These are phyloP conservation scores for Drosophila nr. perissopoda DNA, from an alignment of 2,888 invertebrate species.

Conservation along the genomic window DNA sequence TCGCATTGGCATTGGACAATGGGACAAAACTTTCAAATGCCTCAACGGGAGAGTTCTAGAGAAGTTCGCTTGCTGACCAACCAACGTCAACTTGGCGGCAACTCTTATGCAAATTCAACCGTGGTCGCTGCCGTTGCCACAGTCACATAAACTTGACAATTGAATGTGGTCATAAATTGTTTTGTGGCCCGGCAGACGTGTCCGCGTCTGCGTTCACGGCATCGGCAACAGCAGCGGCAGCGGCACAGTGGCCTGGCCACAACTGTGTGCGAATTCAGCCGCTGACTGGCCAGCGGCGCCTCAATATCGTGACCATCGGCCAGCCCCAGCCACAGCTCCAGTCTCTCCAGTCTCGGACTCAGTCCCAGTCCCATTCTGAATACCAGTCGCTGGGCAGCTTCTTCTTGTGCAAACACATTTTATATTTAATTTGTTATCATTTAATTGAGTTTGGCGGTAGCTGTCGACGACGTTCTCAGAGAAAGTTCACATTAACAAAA, in stretches of 20 bases:
- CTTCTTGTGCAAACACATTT: constrained; percentile 33
- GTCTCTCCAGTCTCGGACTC: neutral
- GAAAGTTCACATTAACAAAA: constrained; percentile 61
- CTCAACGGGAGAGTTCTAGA: constrained; percentile 58
- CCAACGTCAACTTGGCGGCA: constrained; percentile 41
- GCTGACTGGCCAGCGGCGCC: constrained; percentile 71
- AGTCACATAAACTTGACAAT: constrained; percentile 82
- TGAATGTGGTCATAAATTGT: constrained; percentile 84
- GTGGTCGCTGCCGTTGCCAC: constrained; percentile 55
- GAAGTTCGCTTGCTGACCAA: constrained; percentile 51
- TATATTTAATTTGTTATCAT: constrained; percentile 71
- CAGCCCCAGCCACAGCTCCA: constrained; percentile 14
- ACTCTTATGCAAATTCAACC: constrained; percentile 73
- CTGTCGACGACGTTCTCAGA: constrained; percentile 55
- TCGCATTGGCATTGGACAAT: constrained; percentile 33
- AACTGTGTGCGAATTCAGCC: constrained; percentile 66
- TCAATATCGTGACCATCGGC: constrained; percentile 64
- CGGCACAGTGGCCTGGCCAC: constrained; percentile 53
- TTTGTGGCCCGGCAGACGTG: constrained; percentile 39
- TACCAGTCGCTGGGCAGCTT: constrained; percentile 8
- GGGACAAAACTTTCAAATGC: constrained; percentile 67
- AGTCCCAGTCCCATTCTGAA: constrained; percentile 21
- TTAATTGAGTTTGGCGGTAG: constrained; percentile 74
- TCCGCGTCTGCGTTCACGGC: constrained; percentile 27
- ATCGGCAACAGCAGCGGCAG: constrained; percentile 1